A percentile compares a stretch with the other conserved stretches of the same genome.
Evolutionary conservation across 2,888 invertebrate genomes (phyloP).

Genomic region (Drosophila fungiperda): DNA sequence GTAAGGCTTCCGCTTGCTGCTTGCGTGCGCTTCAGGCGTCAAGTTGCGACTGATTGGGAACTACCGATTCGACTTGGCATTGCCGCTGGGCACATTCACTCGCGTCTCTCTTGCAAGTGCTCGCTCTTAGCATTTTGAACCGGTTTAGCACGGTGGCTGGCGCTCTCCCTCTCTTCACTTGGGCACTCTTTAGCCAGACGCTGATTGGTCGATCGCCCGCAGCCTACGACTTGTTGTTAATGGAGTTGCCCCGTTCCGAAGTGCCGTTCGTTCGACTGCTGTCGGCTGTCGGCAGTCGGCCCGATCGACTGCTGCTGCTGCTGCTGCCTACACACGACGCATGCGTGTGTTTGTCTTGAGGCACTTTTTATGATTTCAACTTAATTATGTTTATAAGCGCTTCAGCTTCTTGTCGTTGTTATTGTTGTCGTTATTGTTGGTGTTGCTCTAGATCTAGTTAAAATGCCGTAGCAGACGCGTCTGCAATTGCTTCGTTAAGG

Average conservation of each 20-base stretch:
- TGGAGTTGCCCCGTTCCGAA: slow-evolving; percentile 67
- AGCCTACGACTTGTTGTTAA: slow-evolving; percentile 70
- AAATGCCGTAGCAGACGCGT: slow-evolving; percentile 56
- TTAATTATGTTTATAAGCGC: slow-evolving; percentile 77
- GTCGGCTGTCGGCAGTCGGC: slow-evolving; percentile 1
- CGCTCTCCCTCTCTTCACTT: slow-evolving; percentile 42
- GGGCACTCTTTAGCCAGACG: slow-evolving; percentile 60
- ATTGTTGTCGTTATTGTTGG: slow-evolving; percentile 13
- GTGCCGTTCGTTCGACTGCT: slow-evolving; percentile 34
- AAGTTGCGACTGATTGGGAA: slow-evolving; percentile 69
- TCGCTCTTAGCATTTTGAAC: slow-evolving; percentile 62
- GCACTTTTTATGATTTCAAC: slow-evolving; percentile 78
- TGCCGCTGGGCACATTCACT: slow-evolving; percentile 70
- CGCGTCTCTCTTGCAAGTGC: neutral
- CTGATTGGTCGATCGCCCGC: slow-evolving; percentile 75
- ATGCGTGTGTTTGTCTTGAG: slow-evolving; percentile 63
- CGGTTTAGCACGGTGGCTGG: slow-evolving; percentile 49
- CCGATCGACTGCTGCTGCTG: slow-evolving; percentile 18
- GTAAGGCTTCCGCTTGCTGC: slow-evolving; percentile 61
- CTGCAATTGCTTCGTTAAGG: slow-evolving; percentile 49
- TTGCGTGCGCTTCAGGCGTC: slow-evolving; percentile 78
- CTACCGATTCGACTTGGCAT: slow-evolving; percentile 51
- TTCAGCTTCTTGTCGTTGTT: slow-evolving; percentile 37
- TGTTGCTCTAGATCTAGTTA: slow-evolving; percentile 64
- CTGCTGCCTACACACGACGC: slow-evolving; percentile 56